These are phyloP conservation scores for Lepus americanus DNA, from an alignment of 2,113 vertebrate species.

Conservation along the genomic window DNA sequence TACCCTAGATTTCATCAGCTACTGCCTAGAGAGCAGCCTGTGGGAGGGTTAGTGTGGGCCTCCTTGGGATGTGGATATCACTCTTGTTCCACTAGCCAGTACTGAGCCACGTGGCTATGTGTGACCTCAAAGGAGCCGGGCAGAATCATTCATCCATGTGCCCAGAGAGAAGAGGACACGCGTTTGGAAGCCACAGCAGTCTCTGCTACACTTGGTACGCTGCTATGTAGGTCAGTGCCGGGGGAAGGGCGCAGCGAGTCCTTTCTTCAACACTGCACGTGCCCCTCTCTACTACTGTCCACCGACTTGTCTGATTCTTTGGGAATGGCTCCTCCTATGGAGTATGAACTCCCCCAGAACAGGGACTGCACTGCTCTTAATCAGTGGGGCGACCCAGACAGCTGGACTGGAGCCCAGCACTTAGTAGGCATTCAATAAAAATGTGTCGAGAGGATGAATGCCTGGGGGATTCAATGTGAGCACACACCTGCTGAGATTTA, in stretches of 20 bases:
- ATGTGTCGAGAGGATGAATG: background rate
- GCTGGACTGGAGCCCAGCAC: background rate
- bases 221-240: background rate
- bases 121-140: background rate
- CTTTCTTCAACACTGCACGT: background rate
- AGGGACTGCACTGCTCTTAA: background rate
- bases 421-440: constrained; percentile 52
- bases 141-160: no score
- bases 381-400: background rate
- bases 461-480: background rate
- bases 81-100: background rate
- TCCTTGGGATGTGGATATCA: accelerated
- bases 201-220: background rate
- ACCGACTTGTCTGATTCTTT: accelerated
- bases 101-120: background rate
- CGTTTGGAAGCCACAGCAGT: background rate
- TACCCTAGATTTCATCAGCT: background rate
- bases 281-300: background rate
- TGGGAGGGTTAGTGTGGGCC: background rate
- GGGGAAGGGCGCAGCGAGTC: background rate
- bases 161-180: background rate
- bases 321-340: background rate
- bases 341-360: background rate
- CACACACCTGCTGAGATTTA: background rate
- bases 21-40: background rate